Conservation (phyloP, 2,797 vertebrate species). For the Salarias fasciatus region DNA sequence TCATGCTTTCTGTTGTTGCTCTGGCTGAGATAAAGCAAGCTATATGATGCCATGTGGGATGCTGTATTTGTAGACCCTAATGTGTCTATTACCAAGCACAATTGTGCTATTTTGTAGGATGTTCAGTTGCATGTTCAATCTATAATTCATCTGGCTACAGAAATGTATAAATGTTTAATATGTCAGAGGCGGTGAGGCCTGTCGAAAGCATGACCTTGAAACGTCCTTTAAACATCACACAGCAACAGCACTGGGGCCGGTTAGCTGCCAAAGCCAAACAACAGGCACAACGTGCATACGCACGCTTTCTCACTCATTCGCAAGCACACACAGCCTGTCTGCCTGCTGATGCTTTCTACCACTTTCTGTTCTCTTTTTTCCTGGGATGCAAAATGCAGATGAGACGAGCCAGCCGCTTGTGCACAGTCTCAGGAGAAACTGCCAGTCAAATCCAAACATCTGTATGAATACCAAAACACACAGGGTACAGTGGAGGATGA, state of each 20-base stretch:
- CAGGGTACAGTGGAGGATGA: slow-evolving; percentile 67
- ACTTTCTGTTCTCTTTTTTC: slow-evolving; percentile 74
- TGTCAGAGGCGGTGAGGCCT: slow-evolving; percentile 64
- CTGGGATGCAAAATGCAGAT: slow-evolving; percentile 86
- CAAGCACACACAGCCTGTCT: slow-evolving; percentile 45
- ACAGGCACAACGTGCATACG: slow-evolving; percentile 35
- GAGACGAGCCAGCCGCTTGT: slow-evolving; percentile 81
- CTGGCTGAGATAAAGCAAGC: slow-evolving; percentile 37
- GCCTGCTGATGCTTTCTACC: slow-evolving; percentile 63
- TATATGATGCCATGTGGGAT: slow-evolving; percentile 27
- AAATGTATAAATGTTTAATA: slow-evolving; percentile 81
- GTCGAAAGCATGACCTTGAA: slow-evolving; percentile 83
- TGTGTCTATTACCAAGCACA: slow-evolving; percentile 68
- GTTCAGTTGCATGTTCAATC: slow-evolving; percentile 73
- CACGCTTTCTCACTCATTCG: slow-evolving; percentile 21
- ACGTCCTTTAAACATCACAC: slow-evolving; percentile 81
- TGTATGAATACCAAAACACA: slow-evolving; percentile 83
- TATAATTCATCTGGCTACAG: slow-evolving; percentile 78
- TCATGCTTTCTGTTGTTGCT: slow-evolving; percentile 14
- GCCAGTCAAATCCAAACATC: slow-evolving; percentile 83
- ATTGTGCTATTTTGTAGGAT: slow-evolving; percentile 71
- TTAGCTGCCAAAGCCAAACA: slow-evolving; percentile 74
- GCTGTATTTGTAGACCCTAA: slow-evolving; percentile 50
- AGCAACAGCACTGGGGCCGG: slow-evolving; percentile 66
- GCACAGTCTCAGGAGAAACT: slow-evolving; percentile 82